These are phyloP conservation scores for Acanthosoma haemorrhoidale DNA, from an alignment of 2,888 invertebrate genomes.

Conservation along the genomic window DNA sequence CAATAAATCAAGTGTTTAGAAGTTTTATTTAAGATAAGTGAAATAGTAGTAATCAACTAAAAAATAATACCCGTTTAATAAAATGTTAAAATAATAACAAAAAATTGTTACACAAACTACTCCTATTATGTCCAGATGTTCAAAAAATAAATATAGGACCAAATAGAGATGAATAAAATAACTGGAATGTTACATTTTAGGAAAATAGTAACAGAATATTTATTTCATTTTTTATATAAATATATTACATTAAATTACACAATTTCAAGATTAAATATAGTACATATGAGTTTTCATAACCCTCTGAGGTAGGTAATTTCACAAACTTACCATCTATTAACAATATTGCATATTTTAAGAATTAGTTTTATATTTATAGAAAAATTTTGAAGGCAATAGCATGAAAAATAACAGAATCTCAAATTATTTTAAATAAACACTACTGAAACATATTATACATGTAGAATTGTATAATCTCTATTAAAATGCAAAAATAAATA, in stretches of 20 bases:
- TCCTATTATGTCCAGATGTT: no score
- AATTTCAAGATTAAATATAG: background rate
- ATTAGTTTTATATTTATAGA: background rate
- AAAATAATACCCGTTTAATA: no score
- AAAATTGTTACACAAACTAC: no score
- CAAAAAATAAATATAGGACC: no score
- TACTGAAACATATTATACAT: background rate
- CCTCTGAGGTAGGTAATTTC: background rate
- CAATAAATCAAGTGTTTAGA: no score
- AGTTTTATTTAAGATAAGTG: no score
- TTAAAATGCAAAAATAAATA: background rate
- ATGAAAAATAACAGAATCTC: background rate
- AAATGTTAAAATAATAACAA: no score
- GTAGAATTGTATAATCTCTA: no score
- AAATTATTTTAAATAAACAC: background rate
- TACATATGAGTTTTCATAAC: background rate
- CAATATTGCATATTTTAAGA: background rate
- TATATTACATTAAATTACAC: constrained; percentile 12
- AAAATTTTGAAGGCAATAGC: background rate
- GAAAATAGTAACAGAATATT: constrained; percentile 12
- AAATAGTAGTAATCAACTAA: no score
- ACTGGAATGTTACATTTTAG: background rate
- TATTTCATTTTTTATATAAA: background rate
- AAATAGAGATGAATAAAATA: background rate
- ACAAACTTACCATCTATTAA: background rate